A percentile compares a stretch with the other conserved stretches of the same genome.
These are phyloP conservation scores for Saturnia japonica DNA, from an alignment of 2,888 invertebrate species.

Conservation along the genomic window DNA sequence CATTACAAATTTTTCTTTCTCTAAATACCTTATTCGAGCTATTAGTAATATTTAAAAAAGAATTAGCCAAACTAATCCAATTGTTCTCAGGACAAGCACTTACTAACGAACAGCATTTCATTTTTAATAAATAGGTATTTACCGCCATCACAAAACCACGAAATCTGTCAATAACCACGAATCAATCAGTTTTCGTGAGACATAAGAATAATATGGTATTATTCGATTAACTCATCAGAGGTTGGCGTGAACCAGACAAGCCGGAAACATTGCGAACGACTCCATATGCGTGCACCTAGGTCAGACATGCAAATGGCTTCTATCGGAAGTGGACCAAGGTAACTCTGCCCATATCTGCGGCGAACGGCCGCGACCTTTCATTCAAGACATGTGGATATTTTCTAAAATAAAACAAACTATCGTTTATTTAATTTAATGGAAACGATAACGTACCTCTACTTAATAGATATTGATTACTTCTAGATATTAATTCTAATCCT, in stretches of 20 bases:
- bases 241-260: conserved; percentile 21
- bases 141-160: too few relatives aligned
- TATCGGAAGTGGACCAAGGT: conserved; percentile 66
- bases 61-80: too few relatives aligned
- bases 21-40: too few relatives aligned
- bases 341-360: conserved; percentile 38
- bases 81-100: too few relatives aligned
- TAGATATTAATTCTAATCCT: too few relatives aligned
- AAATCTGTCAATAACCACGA: neutral
- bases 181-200: neutral
- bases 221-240: conserved; percentile 10
- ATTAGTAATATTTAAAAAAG: too few relatives aligned
- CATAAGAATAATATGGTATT: neutral
- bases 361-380: conserved; percentile 30
- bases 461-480: too few relatives aligned
- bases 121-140: too few relatives aligned
- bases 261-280: conserved; percentile 39
- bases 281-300: conserved; percentile 39
- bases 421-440: neutral
- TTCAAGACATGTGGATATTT: conserved; percentile 5
- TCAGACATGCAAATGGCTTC: conserved; percentile 65
- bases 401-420: conserved; percentile 13
- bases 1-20: too few relatives aligned
- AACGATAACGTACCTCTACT: neutral
- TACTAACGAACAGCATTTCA: too few relatives aligned